phyloP scores from a whole-genome alignment of 2,797 vertebrate genomes.

The Diplodus sargus region DNA sequence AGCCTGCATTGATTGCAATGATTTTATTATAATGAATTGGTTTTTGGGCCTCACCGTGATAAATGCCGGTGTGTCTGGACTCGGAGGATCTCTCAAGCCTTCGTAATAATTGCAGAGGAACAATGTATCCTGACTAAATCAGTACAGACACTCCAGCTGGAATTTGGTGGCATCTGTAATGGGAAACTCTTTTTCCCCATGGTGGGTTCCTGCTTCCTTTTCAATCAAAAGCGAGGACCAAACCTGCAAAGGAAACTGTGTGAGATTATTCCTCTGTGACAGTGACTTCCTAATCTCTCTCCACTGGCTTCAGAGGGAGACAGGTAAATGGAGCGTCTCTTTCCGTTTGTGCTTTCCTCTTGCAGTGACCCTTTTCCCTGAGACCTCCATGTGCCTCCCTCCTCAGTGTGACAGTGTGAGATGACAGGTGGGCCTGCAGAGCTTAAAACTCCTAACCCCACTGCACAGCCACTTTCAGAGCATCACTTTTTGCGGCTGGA shows the following conservation, averaged over 20 bases:
- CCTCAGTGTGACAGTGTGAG: slow-evolving; percentile 5
- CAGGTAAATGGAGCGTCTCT: slow-evolving; percentile 39
- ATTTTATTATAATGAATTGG: neutral
- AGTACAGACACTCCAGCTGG: neutral
- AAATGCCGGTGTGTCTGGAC: neutral
- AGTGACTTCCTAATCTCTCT: slow-evolving; percentile 27
- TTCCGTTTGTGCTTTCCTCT: slow-evolving; percentile 2
- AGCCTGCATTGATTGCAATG: neutral
- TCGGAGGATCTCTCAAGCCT: slow-evolving; percentile 4
- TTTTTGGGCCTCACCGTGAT: neutral
- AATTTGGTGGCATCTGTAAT: neutral
- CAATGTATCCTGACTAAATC: neutral
- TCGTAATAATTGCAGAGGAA: neutral
- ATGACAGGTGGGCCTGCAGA: slow-evolving; percentile 37
- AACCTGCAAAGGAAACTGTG: slow-evolving; percentile 11
- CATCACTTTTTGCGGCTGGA: slow-evolving; percentile 13
- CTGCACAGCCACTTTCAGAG: slow-evolving; percentile 10
- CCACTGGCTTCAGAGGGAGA: slow-evolving; percentile 25
- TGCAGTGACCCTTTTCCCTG: slow-evolving; percentile 30
- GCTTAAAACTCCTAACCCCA: slow-evolving; percentile 37
- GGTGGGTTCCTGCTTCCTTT: neutral
- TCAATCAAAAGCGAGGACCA: slow-evolving; percentile 36
- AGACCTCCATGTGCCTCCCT: slow-evolving; percentile 5
- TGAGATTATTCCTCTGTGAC: slow-evolving; percentile 38
- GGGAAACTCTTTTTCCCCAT: neutral